Percentiles rank a stretch among this genome's conserved stretches.
Conservation (phyloP, 2,113 vertebrate genomes). For the Sylvia atricapilla region DNA sequence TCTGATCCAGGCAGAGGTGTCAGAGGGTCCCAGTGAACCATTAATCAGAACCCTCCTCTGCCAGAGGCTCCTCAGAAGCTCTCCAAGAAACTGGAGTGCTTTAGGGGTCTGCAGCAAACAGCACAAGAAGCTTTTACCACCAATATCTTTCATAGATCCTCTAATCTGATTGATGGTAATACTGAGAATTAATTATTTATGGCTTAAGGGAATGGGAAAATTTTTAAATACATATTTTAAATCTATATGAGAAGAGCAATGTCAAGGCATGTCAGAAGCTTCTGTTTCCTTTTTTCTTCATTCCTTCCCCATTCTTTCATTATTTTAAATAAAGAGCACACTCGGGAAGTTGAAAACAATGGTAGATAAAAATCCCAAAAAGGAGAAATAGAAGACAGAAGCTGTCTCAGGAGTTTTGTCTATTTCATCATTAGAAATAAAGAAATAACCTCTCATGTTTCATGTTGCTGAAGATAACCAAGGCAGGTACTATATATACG, state of each 20-base stretch:
- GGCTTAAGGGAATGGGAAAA: constrained; percentile 13
- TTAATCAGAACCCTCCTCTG: constrained; percentile 67
- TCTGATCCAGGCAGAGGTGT: constrained; percentile 72
- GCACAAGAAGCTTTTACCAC: constrained; percentile 46
- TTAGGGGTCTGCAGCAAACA: constrained; percentile 18
- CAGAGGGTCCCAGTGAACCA: constrained; percentile 65
- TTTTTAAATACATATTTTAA: constrained; percentile 20
- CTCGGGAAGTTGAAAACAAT: not conserved
- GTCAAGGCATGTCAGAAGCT: not conserved
- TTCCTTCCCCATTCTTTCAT: not conserved
- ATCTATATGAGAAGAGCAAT: not conserved
- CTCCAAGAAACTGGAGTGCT: constrained; percentile 31
- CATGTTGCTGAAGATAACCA: not conserved
- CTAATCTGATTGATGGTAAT: constrained; percentile 52
- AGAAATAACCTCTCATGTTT: not conserved
- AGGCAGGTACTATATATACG: not conserved
- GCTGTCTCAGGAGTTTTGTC: not conserved
- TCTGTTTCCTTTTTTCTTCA: not conserved
- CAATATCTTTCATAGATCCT: constrained; percentile 22
- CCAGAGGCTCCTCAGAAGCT: constrained; percentile 64
- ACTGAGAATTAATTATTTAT: constrained; percentile 74
- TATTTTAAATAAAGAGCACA: not conserved
- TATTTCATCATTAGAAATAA: not conserved
- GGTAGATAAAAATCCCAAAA: not conserved
- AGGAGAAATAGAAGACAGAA: not conserved